Evolutionary conservation across 2,113 vertebrate genomes (phyloP), one percentile per base, ranked within the genome.

Genomic region (Nothoprocta perdicaria): DNA sequence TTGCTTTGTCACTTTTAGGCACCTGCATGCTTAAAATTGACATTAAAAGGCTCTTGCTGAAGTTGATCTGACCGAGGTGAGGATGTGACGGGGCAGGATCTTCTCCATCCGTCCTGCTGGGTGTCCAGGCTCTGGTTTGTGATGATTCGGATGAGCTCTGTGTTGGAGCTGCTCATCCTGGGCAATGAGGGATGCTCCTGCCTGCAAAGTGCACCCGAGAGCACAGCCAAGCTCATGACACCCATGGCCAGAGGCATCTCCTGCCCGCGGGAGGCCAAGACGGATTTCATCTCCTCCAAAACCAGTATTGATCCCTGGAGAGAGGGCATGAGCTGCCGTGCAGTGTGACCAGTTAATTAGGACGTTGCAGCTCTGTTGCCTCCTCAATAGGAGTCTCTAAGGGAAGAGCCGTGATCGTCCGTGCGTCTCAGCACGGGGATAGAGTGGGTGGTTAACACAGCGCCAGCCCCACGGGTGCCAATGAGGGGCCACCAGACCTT

Each of bases 271-370:
- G 26, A 48, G 57, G 74, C 83, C 78, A 35, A 35, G 38, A 65
- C 61, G 57, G 41, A 14, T 8, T 17, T 46, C 45, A 6, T 17
- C 68, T 18, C 86, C 81, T 81, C 82, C 14, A 29, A 45, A 76
- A 84, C 52, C 45, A 29, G 43, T 73, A 55, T 38, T 6, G 10
- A 1, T 8, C 41, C 35, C 61, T 29, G 31, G 55, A n/a, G 40
- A 55, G 0, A 19, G 41, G 38, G 41, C 65, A 83, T 72, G 68
- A 74, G 87, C 92, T 88, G 77, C 73, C 84, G 76, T 46, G 60
- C n/a, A 31, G 57, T 63, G 86, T 91, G 80, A 40, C 14, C 5
- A 93, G 71, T 87, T 87, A 91, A 95, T 91, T 22, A 43, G 65
- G 83, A 46, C 31, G 45, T 72, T 80, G 58, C 55, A 86, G 77